These are phyloP conservation scores for Seira sanloemensis DNA, from an alignment of 2,888 invertebrate genomes.

Conservation along the genomic window DNA sequence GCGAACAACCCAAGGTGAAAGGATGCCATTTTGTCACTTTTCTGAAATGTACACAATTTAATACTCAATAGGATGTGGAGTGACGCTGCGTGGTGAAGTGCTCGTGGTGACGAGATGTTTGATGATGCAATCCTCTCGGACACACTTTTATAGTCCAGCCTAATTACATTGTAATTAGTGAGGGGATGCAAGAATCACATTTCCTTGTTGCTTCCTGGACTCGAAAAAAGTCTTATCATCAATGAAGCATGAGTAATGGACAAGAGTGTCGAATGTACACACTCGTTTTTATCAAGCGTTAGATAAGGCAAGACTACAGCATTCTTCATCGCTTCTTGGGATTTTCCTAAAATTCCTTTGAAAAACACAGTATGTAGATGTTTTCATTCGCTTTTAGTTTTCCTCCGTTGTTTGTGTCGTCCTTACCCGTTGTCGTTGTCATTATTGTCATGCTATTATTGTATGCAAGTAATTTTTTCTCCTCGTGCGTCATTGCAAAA, in stretches of 20 bases:
- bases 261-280: too few species aligned
- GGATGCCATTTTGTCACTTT: neutral
- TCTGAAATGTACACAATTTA: neutral
- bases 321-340: too few species aligned
- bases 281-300: neutral
- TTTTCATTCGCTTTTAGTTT: too few species aligned
- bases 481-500: too few species aligned
- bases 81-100: neutral
- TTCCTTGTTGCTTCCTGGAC: neutral
- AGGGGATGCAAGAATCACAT: neutral
- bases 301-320: too few species aligned
- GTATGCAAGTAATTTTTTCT: too few species aligned
- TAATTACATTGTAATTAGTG: conserved; percentile 7
- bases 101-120: neutral
- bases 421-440: too few species aligned
- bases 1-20: neutral
- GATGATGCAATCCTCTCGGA: neutral
- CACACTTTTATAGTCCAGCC: neutral
- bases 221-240: neutral
- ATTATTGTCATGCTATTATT: too few species aligned
- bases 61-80: neutral
- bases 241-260: neutral
- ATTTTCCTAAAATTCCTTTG: neutral
- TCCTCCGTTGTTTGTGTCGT: too few species aligned
- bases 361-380: too few species aligned